Conservation (phyloP, 2,797 vertebrate genomes). For the Sciaenops ocellatus region DNA sequence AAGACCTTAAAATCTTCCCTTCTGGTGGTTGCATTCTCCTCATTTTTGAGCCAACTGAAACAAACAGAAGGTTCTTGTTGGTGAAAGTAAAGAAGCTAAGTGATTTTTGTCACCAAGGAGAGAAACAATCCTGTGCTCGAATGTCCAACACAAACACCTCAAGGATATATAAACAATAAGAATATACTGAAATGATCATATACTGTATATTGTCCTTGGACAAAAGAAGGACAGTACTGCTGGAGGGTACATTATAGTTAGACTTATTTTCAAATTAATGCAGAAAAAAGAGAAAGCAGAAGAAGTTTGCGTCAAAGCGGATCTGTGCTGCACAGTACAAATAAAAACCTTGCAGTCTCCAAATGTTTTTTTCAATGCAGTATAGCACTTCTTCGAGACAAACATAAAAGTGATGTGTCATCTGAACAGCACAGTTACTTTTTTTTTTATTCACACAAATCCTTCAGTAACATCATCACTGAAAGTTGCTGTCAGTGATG, state of each 20-base stretch:
- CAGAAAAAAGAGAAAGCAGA: not conserved
- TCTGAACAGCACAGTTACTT: not conserved
- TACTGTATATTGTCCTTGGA: constrained; percentile 14
- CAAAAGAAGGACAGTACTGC: not conserved
- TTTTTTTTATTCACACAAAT: not conserved
- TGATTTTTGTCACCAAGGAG: not conserved
- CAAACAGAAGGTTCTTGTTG: constrained; percentile 2
- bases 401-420: not conserved
- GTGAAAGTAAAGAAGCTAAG: not conserved
- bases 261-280: not conserved
- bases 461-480: not conserved
- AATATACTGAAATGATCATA: constrained; percentile 14
- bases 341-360: not conserved
- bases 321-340: not conserved
- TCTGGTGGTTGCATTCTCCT: constrained; percentile 1
- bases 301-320: not conserved
- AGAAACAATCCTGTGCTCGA: not conserved
- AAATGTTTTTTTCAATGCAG: not conserved
- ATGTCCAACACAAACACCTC: constrained; percentile 11
- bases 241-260: constrained; percentile 8
- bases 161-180: constrained; percentile 15
- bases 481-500: not conserved
- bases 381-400: not conserved
- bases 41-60: constrained; percentile 12
- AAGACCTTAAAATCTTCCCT: constrained; percentile 5